phyloP scores from a whole-genome alignment of 2,888 invertebrate species.

The Synanthedon tipuliformis region DNA sequence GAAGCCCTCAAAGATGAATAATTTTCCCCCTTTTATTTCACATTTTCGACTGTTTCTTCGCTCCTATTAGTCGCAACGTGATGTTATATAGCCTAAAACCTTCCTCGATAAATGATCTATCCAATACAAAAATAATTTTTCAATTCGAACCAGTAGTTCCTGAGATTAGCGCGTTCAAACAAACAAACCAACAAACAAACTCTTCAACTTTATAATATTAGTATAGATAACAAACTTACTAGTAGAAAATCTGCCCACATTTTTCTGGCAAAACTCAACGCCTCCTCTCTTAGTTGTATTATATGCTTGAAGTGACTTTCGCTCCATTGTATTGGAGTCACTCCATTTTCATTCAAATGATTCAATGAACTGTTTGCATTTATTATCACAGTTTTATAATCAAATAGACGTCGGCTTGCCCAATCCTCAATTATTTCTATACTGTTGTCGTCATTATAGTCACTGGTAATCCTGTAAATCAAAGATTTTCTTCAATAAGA shows the following conservation, averaged over 20 bases:
- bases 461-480: constrained; percentile 81
- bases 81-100: no score
- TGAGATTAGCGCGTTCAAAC: no score
- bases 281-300: constrained; percentile 82
- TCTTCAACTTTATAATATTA: no score
- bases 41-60: no score
- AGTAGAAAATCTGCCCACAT: constrained; percentile 92
- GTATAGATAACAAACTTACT: constrained; percentile 65
- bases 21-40: no score
- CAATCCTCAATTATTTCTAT: constrained; percentile 79
- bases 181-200: no score
- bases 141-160: no score
- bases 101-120: no score
- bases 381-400: constrained; percentile 80
- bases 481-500: no score
- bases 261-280: constrained; percentile 76
- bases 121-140: no score
- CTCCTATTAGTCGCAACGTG: no score
- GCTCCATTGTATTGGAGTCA: constrained; percentile 80
- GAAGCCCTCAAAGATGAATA: no score
- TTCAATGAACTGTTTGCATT: constrained; percentile 54
- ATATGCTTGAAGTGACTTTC: constrained; percentile 79
- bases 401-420: constrained; percentile 69
- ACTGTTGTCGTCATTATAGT: constrained; percentile 86
- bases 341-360: constrained; percentile 67